Conservation (phyloP, 2,797 vertebrate genomes). For the Sebastolobus alascanus region DNA sequence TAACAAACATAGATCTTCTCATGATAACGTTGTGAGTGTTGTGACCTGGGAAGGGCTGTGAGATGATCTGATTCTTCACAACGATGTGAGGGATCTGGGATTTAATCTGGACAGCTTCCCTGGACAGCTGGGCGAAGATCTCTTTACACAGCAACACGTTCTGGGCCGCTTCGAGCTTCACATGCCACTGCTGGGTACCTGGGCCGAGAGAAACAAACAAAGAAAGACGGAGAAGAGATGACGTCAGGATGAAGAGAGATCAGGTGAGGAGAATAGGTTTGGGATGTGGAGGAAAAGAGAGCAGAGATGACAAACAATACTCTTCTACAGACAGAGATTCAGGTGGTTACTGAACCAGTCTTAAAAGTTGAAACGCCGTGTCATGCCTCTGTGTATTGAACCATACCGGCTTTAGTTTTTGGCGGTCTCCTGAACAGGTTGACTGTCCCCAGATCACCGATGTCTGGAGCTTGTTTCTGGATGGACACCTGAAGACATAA, state of each 20-base stretch:
- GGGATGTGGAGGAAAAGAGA: not conserved
- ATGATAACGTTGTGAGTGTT: not conserved
- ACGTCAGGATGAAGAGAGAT: not conserved
- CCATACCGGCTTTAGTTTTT: conserved; percentile 86
- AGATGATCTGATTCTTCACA: conserved; percentile 99
- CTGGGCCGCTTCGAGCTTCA: conserved; percentile 95
- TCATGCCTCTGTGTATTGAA: not conserved
- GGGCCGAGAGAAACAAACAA: not conserved
- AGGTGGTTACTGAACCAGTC: not conserved
- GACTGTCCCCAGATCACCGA: conserved; percentile 96
- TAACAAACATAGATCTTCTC: not conserved
- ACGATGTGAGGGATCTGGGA: conserved; percentile 99
- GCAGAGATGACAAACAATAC: not conserved
- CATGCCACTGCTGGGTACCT: conserved; percentile 95
- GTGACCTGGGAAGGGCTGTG: conserved; percentile 96
- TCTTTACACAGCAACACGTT: conserved; percentile 98
- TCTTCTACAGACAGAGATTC: not conserved
- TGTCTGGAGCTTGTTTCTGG: conserved; percentile 97
- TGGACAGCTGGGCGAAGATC: conserved; percentile 97
- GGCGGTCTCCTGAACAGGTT: conserved; percentile 92
- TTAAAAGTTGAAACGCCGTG: not conserved
- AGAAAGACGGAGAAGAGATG: not conserved
- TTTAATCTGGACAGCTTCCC: conserved; percentile 98
- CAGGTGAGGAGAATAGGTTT: not conserved
- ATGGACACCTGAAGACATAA: conserved; percentile 91